phyloP scores from a whole-genome alignment of 2,797 vertebrate genomes.

The Lagodon rhomboides region DNA sequence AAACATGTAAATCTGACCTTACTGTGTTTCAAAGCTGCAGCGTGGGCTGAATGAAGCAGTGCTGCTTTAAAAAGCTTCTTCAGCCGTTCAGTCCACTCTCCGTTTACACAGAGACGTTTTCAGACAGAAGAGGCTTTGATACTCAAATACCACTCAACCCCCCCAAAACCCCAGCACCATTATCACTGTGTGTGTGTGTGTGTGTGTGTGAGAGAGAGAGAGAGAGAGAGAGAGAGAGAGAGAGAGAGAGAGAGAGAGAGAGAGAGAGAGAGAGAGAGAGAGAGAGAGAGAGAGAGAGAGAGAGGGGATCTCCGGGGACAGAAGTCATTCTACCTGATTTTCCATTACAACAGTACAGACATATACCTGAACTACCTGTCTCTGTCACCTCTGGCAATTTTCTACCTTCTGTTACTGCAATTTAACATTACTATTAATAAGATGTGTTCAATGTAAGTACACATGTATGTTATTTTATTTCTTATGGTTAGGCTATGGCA shows the following conservation, averaged over 20 bases:
- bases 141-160: conserved; percentile 56
- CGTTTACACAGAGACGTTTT: conserved; percentile 63
- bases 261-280: too few species aligned
- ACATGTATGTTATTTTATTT: too few species aligned
- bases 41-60: conserved; percentile 61
- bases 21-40: conserved; percentile 80
- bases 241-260: too few species aligned
- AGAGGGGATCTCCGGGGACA: conserved; percentile 44
- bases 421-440: too few species aligned
- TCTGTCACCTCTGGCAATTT: not conserved
- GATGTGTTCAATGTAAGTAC: too few species aligned
- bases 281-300: too few species aligned
- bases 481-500: too few species aligned
- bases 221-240: too few species aligned
- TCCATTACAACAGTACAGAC: conserved; percentile 20
- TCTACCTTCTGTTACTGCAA: not conserved
- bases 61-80: conserved; percentile 72
- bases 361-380: not conserved
- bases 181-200: conserved; percentile 28
- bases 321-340: conserved; percentile 46
- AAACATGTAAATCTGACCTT: conserved; percentile 88
- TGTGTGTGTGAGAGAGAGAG: too few species aligned
- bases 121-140: conserved; percentile 74
- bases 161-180: conserved; percentile 22
- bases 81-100: conserved; percentile 61